These are phyloP conservation scores for Propithecus coquereli DNA, from an alignment of 2,113 vertebrate genomes.

Conservation along the genomic window DNA sequence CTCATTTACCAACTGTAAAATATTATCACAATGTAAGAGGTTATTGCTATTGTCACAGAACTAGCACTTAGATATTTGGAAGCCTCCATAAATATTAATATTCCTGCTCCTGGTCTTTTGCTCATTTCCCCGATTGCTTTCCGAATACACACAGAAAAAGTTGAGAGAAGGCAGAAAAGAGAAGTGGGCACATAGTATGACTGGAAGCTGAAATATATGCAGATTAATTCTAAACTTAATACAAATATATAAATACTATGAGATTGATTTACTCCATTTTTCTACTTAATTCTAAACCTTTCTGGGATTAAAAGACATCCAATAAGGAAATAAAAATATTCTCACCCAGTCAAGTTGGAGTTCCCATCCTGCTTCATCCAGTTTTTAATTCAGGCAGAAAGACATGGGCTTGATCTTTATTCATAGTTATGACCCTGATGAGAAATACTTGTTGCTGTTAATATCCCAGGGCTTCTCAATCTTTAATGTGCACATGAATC, in stretches of 20 bases:
- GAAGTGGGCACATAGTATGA: not conserved
- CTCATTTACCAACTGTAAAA: not conserved
- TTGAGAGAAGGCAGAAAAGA: not conserved
- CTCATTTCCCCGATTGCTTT: not conserved
- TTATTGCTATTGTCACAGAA: not conserved
- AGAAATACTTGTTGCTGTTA: not conserved
- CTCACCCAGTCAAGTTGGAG: not conserved
- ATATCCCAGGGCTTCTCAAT: not conserved
- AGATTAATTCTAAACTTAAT: conserved; percentile 15
- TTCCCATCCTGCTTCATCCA: not conserved
- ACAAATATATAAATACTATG: not conserved
- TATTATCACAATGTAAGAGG: not conserved
- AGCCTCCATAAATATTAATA: not conserved
- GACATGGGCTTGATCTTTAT: not conserved
- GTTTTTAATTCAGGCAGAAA: not conserved
- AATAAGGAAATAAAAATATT: not conserved
- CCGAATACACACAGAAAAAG: not conserved
- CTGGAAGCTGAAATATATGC: not conserved
- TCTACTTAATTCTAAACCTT: not conserved
- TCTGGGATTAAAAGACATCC: not conserved
- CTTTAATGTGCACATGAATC: not conserved
- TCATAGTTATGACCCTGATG: not conserved
- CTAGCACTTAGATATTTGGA: not conserved
- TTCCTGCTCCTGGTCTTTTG: not conserved
- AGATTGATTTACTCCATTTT: not conserved